phyloP scores from a whole-genome alignment of 2,797 vertebrate species.

The Lycodopsis pacificus region DNA sequence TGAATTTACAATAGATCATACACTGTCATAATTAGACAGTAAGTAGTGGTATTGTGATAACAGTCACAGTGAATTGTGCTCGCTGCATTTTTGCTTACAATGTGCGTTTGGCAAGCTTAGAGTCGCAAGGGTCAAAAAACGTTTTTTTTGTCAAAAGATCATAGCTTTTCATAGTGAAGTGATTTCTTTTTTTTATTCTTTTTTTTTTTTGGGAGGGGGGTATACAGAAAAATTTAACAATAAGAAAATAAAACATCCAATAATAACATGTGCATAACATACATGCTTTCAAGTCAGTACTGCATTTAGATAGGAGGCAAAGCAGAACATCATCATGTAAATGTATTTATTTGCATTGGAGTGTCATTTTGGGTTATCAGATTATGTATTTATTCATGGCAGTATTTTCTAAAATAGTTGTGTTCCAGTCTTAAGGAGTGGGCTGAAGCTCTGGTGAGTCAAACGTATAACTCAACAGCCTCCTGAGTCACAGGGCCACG shows the following conservation, averaged over 20 bases:
- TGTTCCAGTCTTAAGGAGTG: slow-evolving; percentile 14
- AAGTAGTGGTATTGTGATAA: neutral
- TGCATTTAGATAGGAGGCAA: neutral
- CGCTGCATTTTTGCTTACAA: no score
- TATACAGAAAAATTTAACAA: no score
- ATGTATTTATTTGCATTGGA: neutral
- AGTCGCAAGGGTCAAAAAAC: no score
- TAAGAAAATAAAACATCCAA: no score
- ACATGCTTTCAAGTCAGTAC: neutral
- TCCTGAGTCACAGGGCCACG: slow-evolving; percentile 36
- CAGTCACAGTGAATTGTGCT: neutral
- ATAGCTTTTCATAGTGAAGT: no score
- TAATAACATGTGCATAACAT: no score
- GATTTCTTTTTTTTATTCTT: no score
- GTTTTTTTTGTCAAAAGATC: no score
- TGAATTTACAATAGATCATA: neutral
- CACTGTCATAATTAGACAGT: neutral
- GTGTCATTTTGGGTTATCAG: slow-evolving; percentile 2
- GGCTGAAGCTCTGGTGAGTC: slow-evolving; percentile 18
- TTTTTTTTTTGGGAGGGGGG: no score
- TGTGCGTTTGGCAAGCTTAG: no score
- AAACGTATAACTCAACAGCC: slow-evolving; percentile 44
- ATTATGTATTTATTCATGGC: slow-evolving; percentile 11
- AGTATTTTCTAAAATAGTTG: slow-evolving; percentile 33
- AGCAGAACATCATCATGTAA: neutral